Conservation (phyloP, 2,113 vertebrate genomes). For the Myocastor coypus region DNA sequence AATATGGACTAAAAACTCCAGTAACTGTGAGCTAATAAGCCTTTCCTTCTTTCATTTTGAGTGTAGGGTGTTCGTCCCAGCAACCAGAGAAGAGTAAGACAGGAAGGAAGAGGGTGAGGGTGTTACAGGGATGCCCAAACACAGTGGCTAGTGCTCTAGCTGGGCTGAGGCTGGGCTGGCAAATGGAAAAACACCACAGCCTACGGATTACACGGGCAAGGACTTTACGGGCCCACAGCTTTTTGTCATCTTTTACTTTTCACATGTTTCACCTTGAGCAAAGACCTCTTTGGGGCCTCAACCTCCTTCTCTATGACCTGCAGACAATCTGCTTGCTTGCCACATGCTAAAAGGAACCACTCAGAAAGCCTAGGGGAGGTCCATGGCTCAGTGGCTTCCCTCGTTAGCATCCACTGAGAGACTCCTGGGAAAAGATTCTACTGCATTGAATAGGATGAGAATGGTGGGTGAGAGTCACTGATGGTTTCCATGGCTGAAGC, state of each 20-base stretch:
- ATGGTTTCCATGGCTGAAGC: neutral
- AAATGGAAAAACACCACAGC: neutral
- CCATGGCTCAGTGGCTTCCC: neutral
- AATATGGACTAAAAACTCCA: too few species aligned
- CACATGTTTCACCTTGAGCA: neutral
- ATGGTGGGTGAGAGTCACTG: neutral
- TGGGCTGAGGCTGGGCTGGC: neutral
- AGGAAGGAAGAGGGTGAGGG: neutral
- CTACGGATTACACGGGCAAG: neutral
- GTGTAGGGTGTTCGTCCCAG: too few species aligned
- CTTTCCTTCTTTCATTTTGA: too few species aligned
- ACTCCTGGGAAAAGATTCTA: constrained; percentile 25
- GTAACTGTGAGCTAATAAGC: too few species aligned
- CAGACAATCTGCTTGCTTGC: neutral
- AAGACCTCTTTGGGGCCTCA: neutral
- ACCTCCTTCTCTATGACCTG: neutral
- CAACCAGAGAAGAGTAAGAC: too few species aligned
- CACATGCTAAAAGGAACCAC: neutral
- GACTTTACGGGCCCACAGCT: neutral
- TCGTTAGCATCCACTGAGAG: neutral
- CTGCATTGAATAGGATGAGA: neutral
- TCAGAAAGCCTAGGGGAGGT: neutral
- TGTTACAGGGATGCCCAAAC: neutral
- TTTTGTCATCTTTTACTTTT: neutral
- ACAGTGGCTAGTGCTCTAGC: neutral